Base-by-base conservation (phyloP, 2,888 invertebrate species). In the Drosophila longiperda region DNA sequence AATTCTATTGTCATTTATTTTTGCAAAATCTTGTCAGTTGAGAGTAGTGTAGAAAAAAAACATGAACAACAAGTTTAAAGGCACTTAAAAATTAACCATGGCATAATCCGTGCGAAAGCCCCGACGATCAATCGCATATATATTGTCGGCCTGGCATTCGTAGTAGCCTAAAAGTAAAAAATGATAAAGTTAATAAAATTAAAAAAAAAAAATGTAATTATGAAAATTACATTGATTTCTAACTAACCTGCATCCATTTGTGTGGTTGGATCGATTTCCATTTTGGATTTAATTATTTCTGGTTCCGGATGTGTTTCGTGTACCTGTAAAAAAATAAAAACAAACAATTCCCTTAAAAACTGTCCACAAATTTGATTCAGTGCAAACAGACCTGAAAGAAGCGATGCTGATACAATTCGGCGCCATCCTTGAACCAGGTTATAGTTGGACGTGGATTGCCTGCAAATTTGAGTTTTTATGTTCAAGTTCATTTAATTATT, bases 381-480 rank as follows among this genome's bases (percentile, higher is more conserved):
- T 17, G 8, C 4, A 26, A 42, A 97, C 98, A 34, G 93, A 97
- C 98, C 93, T 98, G 97, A 85, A 98, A 94, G 93, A 97, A 97
- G 73, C 96, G 95, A 94, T 98, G 98, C 17, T 97, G 96, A 91
- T 97, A 98, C 85, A 98, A 96, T 93, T 98, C 98, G n/a, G 97
- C 96, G 49, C 98, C 98, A 92, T 98, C 98, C 92, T 98, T 98
- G 92, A 97, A 98, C 98, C 98, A 98, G 26, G 98, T 98, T 73
- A 98, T 97, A 77, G 97, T 97, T 0, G 98, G 98, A 61, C 98
- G 94, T 0, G 98, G 98, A 72, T 92, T 91, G 20, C 93, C 93
- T 96, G 7, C 8, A 29, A 49, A 1, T 1, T 8, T 5, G 0
- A 3, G 33, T 1, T n/a, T 40, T 17, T n/a, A 11, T 17, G 17